Percentiles rank a stretch among this genome's conserved stretches.
Evolutionary conservation across 2,888 invertebrate genomes (phyloP).

Genomic region (Catonia carolina): DNA sequence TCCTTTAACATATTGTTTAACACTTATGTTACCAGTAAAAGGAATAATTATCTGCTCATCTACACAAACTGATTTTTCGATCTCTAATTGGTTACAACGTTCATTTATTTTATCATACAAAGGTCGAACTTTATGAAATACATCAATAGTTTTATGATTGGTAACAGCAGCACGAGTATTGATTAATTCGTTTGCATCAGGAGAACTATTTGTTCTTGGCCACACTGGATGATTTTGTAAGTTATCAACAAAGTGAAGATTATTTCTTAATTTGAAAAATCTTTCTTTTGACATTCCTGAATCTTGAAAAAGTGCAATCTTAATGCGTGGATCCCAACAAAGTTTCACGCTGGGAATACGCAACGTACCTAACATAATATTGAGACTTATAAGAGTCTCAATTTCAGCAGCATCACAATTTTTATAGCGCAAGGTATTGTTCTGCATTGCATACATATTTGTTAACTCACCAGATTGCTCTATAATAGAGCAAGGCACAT

Average conservation of each 20-base stretch:
- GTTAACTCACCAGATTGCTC: neutral
- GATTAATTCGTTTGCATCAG: no score
- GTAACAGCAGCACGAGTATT: neutral
- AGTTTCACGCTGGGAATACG: neutral
- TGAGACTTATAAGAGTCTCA: neutral
- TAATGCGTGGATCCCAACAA: neutral
- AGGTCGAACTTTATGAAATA: neutral
- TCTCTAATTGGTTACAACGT: neutral
- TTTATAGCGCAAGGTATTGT: neutral
- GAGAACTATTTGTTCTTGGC: no score
- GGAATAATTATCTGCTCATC: neutral
- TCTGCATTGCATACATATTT: slow-evolving; percentile 4
- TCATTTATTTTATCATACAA: neutral
- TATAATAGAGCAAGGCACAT: neutral
- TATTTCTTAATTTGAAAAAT: neutral
- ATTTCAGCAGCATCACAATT: neutral
- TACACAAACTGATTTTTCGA: neutral
- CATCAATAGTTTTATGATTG: neutral
- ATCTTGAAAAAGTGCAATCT: neutral
- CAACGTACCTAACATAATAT: neutral
- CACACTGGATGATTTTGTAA: neutral
- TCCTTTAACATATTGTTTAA: neutral
- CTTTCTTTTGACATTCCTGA: neutral
- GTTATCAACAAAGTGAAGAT: neutral
- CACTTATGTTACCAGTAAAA: neutral